Base-by-base conservation (phyloP, 2,888 invertebrate species). In the Eupithecia exiguata region DNA sequence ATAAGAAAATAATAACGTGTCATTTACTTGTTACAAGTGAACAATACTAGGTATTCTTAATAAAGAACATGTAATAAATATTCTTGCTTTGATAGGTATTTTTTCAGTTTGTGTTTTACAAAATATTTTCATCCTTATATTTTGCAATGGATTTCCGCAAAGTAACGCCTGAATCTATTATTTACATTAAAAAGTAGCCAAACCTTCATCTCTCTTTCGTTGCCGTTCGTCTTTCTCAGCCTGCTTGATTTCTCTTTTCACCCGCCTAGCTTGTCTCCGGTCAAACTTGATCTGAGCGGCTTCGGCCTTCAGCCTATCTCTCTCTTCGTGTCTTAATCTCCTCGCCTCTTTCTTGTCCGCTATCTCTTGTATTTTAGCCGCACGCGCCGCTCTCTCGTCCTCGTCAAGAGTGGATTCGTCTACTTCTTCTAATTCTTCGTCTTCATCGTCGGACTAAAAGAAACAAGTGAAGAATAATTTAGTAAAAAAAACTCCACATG, bases 351-450 rank as follows among this genome's bases (percentile, higher is more conserved):
- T 87, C 3, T 80, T 84, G 38, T 86, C 82, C 58, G 82, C 76
- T 18, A 91, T 88, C 36, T 88, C 87, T 69, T 78, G 77, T 5
- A 88, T 58, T 76, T 91, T 92, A 3, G 77, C 82, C 0, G 85
- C 89, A 1, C 92, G 89, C 5, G 86, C 90, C 4, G 85, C 87
- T 80, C 87, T 92, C 77, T 93, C 94, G 1, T 91, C 93, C 1
- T 94, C 92, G 69, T 94, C 94, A 68, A 92, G 81, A 16, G 91
- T 90, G 0, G 85, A 80, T 82, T 94, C 92, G 70, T 92, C 92
- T 1, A 93, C 90, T 84, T 92, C 92, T 81, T 94, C 95, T 46
- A 91, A 80, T 40, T 83, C 86, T 77, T 91, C 90, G 71, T 89
- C 89, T 72, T 89, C 89, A 21, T 84, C 85, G 63, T 88, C 87